A percentile compares a stretch with the other conserved stretches of the same genome.
Conservation (phyloP, 2,113 vertebrate genomes). For the Actinemys pallida region DNA sequence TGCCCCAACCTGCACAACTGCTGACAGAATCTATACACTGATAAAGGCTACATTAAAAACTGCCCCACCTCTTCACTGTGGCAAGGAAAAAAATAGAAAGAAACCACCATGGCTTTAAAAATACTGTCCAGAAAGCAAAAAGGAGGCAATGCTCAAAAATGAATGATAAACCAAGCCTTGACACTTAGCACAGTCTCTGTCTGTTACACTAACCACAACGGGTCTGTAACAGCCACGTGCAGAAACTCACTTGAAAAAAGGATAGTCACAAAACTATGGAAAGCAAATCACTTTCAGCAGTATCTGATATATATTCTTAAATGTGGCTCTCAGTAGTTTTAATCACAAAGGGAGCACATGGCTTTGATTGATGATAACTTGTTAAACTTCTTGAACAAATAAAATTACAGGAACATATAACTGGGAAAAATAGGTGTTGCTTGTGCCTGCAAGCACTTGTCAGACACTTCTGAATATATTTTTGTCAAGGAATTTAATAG, state of each 20-base stretch:
- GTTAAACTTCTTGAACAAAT: not conserved
- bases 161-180: not conserved
- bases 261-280: fast-evolving
- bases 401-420: not conserved
- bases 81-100: not conserved
- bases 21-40: not conserved
- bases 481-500: not conserved
- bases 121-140: not conserved
- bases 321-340: not conserved
- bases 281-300: not conserved
- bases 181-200: not conserved
- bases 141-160: not conserved
- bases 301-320: not conserved
- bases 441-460: not conserved
- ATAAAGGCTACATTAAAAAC: not conserved
- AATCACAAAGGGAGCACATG: not conserved
- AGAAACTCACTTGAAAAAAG: not conserved
- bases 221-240: not conserved
- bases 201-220: not conserved
- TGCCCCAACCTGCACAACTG: conserved; percentile 5
- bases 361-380: not conserved
- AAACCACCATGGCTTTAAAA: not conserved
- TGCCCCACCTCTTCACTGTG: not conserved
- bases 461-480: not conserved
- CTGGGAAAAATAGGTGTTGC: not conserved